Percentiles rank a stretch among this genome's conserved stretches.
Evolutionary conservation across 2,888 invertebrate species (phyloP).

Genomic region (Patella ulyssiponensis): DNA sequence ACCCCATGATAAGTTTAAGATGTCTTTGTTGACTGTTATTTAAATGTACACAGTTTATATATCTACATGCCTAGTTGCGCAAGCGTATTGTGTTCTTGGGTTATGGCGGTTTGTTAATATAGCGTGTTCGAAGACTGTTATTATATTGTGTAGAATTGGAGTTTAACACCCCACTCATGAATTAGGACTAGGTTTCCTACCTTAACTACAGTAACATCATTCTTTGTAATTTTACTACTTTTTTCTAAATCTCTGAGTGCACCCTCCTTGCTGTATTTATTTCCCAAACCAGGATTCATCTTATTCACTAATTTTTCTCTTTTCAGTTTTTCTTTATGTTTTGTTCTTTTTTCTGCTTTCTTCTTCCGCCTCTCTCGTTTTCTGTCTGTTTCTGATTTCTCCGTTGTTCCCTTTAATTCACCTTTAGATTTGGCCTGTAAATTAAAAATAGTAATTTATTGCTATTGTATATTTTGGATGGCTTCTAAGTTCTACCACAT

Average conservation of each 20-base stretch:
- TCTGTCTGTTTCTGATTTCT: conserved; percentile 88
- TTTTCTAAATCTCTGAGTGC: conserved; percentile 79
- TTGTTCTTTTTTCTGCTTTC: conserved; percentile 73
- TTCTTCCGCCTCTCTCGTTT: conserved; percentile 84
- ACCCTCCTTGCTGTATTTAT: conserved; percentile 77
- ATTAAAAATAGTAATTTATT: not conserved
- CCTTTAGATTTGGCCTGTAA: conserved; percentile 69
- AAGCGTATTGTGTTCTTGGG: no score
- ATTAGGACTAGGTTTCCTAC: conserved; percentile 62
- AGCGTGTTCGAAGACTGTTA: no score
- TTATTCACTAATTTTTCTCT: conserved; percentile 74
- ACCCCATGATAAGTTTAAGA: no score
- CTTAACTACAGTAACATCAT: conserved; percentile 73
- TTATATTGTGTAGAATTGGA: no score
- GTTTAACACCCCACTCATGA: no score
- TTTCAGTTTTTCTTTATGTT: conserved; percentile 86
- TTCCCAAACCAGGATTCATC: conserved; percentile 74
- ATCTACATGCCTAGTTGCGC: no score
- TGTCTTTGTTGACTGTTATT: no score
- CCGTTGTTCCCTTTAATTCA: conserved; percentile 81
- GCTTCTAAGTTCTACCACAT: no score
- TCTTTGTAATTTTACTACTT: conserved; percentile 70
- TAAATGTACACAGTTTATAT: no score
- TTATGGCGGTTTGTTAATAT: no score
- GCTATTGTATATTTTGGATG: no score